phyloP scores from a whole-genome alignment of 2,888 invertebrate genomes.

The Athalia circularis region DNA sequence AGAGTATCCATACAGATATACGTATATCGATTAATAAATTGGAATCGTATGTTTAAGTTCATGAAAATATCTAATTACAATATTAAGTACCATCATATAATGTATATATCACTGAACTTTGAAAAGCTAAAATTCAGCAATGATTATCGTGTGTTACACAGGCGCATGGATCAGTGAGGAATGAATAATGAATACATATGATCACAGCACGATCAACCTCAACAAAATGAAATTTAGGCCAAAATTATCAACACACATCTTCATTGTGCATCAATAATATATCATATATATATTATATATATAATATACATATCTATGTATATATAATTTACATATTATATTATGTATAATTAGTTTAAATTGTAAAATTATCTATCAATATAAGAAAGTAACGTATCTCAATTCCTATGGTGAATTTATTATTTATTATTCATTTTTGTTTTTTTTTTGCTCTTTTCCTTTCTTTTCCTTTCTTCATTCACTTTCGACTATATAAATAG shows the following conservation, averaged over 20 bases:
- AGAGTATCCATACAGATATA: background rate
- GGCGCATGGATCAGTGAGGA: too few relatives aligned
- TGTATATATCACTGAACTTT: constrained; percentile 16
- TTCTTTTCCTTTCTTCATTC: too few relatives aligned
- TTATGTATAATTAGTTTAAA: constrained; percentile 57
- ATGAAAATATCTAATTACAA: constrained; percentile 24
- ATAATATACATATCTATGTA: constrained; percentile 5
- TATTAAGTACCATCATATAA: constrained; percentile 8
- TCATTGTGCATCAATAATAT: constrained; percentile 63
- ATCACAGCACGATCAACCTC: constrained; percentile 50
- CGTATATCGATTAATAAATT: constrained; percentile 11
- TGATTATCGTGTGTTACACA: too few relatives aligned
- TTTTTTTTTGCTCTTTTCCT: constrained; percentile 27
- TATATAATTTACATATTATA: constrained; percentile 57
- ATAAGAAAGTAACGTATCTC: constrained; percentile 62
- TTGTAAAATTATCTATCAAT: constrained; percentile 60
- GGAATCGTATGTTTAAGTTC: constrained; percentile 16
- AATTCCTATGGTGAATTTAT: constrained; percentile 65
- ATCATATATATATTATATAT: constrained; percentile 13
- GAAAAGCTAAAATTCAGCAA: too few relatives aligned
- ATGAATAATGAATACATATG: background rate
- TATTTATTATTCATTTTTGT: constrained; percentile 33
- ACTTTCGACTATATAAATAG: background rate
- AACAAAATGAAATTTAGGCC: constrained; percentile 64
- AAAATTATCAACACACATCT: constrained; percentile 61